phyloP scores from a whole-genome alignment of 2,797 vertebrate species.

The Erpetoichthys calabaricus region DNA sequence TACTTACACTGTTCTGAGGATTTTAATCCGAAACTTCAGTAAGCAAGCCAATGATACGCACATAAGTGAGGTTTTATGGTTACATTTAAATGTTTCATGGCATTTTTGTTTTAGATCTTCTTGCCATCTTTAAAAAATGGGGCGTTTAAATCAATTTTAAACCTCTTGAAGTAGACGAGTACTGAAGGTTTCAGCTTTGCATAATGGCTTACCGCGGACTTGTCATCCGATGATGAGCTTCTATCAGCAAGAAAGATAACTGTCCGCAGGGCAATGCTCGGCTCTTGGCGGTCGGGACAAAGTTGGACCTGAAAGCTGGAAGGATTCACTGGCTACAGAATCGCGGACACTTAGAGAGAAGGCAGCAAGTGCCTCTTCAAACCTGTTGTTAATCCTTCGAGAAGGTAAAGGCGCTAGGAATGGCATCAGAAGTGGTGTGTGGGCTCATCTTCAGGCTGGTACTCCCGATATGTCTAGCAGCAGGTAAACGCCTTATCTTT shows the following conservation, averaged over 20 bases:
- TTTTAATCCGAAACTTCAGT: too few relatives aligned
- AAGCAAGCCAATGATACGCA: too few relatives aligned
- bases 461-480: constrained; percentile 76
- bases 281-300: constrained; percentile 32
- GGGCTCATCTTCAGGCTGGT: constrained; percentile 85
- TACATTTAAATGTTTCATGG: too few relatives aligned
- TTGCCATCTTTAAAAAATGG: too few relatives aligned
- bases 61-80: too few relatives aligned
- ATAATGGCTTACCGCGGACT: constrained; percentile 9
- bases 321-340: constrained; percentile 19
- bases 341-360: constrained; percentile 2
- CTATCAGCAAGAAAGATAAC: neutral
- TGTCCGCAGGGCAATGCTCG: constrained; percentile 36
- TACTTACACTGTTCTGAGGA: too few relatives aligned
- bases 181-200: neutral
- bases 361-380: constrained; percentile 17
- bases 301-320: constrained; percentile 32
- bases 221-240: constrained; percentile 17
- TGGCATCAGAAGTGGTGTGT: constrained; percentile 89
- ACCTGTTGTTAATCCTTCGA: constrained; percentile 25
- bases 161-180: too few relatives aligned
- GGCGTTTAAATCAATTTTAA: too few relatives aligned
- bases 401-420: constrained; percentile 31
- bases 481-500: constrained; percentile 54
- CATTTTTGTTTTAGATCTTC: too few relatives aligned